Evolutionary conservation across 2,888 invertebrate species (phyloP).

Genomic region (Drosophila kokeensis): DNA sequence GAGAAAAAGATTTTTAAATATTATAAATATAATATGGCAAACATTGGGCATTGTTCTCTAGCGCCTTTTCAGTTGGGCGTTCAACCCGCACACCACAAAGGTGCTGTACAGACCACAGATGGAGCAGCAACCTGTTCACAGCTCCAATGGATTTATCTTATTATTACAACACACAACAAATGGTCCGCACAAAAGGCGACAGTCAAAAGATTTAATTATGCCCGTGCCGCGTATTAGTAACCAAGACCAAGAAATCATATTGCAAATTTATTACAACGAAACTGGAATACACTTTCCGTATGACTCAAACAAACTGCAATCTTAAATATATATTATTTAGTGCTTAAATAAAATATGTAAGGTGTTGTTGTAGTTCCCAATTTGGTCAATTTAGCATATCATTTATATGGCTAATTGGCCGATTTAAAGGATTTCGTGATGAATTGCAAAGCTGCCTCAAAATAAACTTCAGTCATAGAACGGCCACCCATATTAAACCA

Average conservation of each 20-base stretch:
- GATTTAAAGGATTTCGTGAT: background rate
- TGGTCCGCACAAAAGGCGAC: constrained; percentile 57
- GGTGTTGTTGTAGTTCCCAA: background rate
- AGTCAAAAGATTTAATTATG: constrained; percentile 74
- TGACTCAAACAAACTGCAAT: background rate
- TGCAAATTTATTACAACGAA: constrained; percentile 2
- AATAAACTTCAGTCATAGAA: background rate
- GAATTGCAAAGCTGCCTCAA: background rate
- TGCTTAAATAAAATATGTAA: background rate
- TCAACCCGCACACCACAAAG: constrained; percentile 71
- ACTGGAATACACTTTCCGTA: constrained; percentile 19
- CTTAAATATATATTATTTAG: background rate
- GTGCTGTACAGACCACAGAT: constrained; percentile 37
- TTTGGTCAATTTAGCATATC: background rate
- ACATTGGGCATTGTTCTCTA: constrained; percentile 68
- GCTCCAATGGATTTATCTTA: constrained; percentile 73
- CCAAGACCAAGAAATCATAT: constrained; percentile 34
- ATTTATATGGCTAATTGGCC: background rate
- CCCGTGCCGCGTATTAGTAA: constrained; percentile 72
- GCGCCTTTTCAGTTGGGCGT: constrained; percentile 75
- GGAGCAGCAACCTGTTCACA: constrained; percentile 69
- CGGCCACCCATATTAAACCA: background rate
- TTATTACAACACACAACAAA: constrained; percentile 72
- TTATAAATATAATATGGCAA: constrained; percentile 58
- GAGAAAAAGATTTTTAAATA: constrained; percentile 52